Evolutionary conservation across 2,113 vertebrate genomes (phyloP).

Genomic region (Gobius niger): DNA sequence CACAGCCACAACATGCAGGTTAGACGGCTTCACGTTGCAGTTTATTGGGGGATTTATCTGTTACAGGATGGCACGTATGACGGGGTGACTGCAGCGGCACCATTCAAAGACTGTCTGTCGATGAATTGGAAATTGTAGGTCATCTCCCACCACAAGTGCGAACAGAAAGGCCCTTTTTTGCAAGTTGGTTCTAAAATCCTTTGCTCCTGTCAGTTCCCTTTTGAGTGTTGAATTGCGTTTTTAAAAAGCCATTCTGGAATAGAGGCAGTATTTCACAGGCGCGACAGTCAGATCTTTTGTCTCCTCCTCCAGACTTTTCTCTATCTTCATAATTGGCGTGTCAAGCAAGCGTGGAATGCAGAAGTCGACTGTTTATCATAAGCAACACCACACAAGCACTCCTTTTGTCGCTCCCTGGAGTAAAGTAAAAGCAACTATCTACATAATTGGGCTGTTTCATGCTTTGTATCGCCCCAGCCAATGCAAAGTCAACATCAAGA

Average conservation of each 20-base stretch:
- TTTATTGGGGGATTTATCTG: slow-evolving; percentile 41
- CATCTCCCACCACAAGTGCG: slow-evolving; percentile 31
- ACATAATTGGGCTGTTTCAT: slow-evolving; percentile 30
- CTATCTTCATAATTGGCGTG: slow-evolving; percentile 55
- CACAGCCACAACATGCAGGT: slow-evolving; percentile 36
- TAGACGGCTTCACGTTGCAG: slow-evolving; percentile 22
- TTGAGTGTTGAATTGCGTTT: slow-evolving; percentile 9
- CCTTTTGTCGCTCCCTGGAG: slow-evolving; percentile 38
- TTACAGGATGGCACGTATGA: slow-evolving; percentile 21
- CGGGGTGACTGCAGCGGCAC: slow-evolving; percentile 33
- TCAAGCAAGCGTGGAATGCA: slow-evolving; percentile 47
- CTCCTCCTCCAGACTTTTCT: slow-evolving; percentile 36
- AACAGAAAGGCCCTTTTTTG: slow-evolving; percentile 20
- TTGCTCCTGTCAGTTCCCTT: background rate
- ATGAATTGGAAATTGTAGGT: slow-evolving; percentile 62
- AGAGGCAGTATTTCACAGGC: slow-evolving; percentile 34
- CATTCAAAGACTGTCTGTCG: slow-evolving; percentile 41
- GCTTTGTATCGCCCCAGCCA: slow-evolving; percentile 24
- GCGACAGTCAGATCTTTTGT: slow-evolving; percentile 35
- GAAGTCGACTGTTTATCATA: slow-evolving; percentile 51
- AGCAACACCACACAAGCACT: slow-evolving; percentile 43
- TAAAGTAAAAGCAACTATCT: slow-evolving; percentile 34
- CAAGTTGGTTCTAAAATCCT: slow-evolving; percentile 11
- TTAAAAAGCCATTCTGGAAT: background rate
- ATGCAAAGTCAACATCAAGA: slow-evolving; percentile 22